These are phyloP conservation scores for Drosophila subpulchrella DNA, from an alignment of 1,140 invertebrate species.

Conservation along the genomic window DNA sequence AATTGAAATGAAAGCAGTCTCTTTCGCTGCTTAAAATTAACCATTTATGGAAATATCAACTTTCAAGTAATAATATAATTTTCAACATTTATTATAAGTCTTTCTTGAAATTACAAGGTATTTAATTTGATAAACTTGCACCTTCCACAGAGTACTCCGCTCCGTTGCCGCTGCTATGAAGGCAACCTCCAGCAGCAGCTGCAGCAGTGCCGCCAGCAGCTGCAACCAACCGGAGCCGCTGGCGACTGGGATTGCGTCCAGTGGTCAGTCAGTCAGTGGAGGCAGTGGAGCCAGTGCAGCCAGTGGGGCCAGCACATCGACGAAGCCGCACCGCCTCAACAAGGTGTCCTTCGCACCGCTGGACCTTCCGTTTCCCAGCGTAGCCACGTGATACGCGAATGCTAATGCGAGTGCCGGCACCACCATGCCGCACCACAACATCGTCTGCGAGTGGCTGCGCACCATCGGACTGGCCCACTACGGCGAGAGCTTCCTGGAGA, in stretches of 20 bases:
- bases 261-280: background rate
- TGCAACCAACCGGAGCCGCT: slow-evolving; percentile 67
- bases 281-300: slow-evolving; percentile 1
- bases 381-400: slow-evolving; percentile 83
- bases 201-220: slow-evolving; percentile 78
- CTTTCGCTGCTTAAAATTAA: no score
- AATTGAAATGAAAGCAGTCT: no score
- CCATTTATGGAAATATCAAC: no score
- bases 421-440: slow-evolving; percentile 85
- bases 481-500: slow-evolving; percentile 96
- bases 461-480: slow-evolving; percentile 95
- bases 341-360: slow-evolving; percentile 81
- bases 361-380: slow-evolving; percentile 61
- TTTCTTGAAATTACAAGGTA: background rate
- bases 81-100: slow-evolving; percentile 5
- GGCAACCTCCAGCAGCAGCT: slow-evolving; percentile 73
- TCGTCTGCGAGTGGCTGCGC: slow-evolving; percentile 96
- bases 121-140: background rate
- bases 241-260: slow-evolving; percentile 35
- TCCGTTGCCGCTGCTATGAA: slow-evolving; percentile 77
- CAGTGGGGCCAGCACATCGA: slow-evolving; percentile 46
- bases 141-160: slow-evolving; percentile 5
- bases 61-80: no score
- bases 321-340: slow-evolving; percentile 58
- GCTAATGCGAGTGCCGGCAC: slow-evolving; percentile 7